phyloP scores from a whole-genome alignment of 2,113 vertebrate species.

The Tylochromis polylepis region DNA sequence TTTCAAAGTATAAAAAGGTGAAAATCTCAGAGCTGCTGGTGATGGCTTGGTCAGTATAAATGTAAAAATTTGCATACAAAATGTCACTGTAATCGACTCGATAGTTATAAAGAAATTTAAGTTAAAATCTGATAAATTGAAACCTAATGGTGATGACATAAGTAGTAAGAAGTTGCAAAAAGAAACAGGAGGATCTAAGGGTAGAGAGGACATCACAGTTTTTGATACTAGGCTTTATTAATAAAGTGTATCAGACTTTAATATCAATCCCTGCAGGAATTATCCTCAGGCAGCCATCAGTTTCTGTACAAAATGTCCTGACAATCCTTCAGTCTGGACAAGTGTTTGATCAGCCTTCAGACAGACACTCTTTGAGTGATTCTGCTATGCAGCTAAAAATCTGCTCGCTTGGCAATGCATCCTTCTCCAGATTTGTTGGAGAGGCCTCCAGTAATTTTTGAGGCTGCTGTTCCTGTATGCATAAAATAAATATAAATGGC shows the following conservation, averaged over 20 bases:
- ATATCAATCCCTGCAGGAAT: background rate
- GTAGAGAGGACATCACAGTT: background rate
- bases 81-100: background rate
- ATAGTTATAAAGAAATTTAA: background rate
- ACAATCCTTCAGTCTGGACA: background rate
- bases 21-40: background rate
- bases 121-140: background rate
- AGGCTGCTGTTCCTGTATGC: background rate
- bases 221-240: background rate
- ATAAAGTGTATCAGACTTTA: background rate
- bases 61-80: background rate
- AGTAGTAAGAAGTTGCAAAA: background rate
- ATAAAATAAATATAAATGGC: slow-evolving; percentile 25
- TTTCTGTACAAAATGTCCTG: background rate
- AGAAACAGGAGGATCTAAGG: background rate
- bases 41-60: background rate
- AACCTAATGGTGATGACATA: background rate
- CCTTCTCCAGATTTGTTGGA: background rate
- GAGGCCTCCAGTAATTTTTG: background rate
- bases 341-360: background rate
- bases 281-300: background rate
- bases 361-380: background rate
- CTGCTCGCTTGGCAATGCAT: background rate
- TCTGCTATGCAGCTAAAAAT: background rate
- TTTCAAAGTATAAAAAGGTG: background rate